Percentiles rank a stretch among this genome's conserved stretches.
phyloP scores from a whole-genome alignment of 2,888 invertebrate genomes.

The Zaprionus obscuricornis region DNA sequence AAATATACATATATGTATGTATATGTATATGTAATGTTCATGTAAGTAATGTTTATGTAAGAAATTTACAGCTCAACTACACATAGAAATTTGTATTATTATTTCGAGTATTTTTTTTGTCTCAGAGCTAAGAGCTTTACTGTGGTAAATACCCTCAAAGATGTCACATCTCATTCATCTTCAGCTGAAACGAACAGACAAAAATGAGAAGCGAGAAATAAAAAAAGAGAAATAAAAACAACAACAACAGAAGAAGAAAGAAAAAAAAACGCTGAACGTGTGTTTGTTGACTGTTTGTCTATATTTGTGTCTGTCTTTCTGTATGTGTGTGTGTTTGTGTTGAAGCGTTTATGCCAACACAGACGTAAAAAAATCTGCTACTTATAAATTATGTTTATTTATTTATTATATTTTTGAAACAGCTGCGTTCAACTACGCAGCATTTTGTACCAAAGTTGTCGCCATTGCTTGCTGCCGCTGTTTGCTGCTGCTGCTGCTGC shows the following conservation, averaged over 20 bases:
- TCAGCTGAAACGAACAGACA: slow-evolving; percentile 33
- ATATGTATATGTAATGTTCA: slow-evolving; percentile 3
- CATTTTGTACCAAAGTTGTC: slow-evolving; percentile 56
- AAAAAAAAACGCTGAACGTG: background rate
- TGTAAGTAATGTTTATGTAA: slow-evolving; percentile 40
- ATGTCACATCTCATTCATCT: slow-evolving; percentile 62
- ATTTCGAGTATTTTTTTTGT: slow-evolving; percentile 46
- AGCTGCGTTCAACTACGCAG: slow-evolving; percentile 72
- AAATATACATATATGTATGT: too few relatives aligned
- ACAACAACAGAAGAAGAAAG: background rate
- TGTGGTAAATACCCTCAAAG: slow-evolving; percentile 57
- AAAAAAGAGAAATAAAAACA: slow-evolving; percentile 7
- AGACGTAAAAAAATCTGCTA: slow-evolving; percentile 75
- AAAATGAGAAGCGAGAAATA: slow-evolving; percentile 29
- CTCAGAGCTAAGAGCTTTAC: slow-evolving; percentile 43
- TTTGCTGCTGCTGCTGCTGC: slow-evolving; percentile 22
- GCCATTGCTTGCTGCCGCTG: slow-evolving; percentile 18
- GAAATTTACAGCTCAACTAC: slow-evolving; percentile 28
- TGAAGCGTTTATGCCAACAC: slow-evolving; percentile 69
- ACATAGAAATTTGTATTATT: slow-evolving; percentile 34
- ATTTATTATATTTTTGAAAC: slow-evolving; percentile 76
- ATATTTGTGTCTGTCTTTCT: background rate
- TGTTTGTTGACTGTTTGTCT: background rate
- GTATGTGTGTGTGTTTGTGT: slow-evolving; percentile 36
- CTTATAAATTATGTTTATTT: slow-evolving; percentile 79